phyloP scores from a whole-genome alignment of 2,113 vertebrate species.

The Sylvia atricapilla region DNA sequence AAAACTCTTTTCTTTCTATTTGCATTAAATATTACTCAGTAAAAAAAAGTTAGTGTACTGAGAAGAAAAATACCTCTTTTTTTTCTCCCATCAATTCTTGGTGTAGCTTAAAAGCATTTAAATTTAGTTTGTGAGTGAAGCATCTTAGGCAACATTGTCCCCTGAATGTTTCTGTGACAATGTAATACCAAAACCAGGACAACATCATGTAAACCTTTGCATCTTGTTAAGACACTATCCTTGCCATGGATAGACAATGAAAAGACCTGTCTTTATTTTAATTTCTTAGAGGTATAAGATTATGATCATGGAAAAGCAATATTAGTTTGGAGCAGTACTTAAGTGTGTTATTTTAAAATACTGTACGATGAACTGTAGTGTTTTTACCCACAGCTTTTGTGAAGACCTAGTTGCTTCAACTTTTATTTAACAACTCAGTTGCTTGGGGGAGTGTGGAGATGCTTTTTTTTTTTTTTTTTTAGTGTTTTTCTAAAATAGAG shows the following conservation, averaged over 20 bases:
- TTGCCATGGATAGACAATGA: background rate
- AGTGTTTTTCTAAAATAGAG: background rate
- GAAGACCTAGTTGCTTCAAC: background rate
- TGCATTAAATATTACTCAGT: background rate
- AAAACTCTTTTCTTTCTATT: background rate
- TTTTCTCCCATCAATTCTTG: background rate
- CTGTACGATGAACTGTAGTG: background rate
- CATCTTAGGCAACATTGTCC: background rate
- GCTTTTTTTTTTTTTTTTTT: background rate
- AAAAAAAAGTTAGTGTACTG: background rate
- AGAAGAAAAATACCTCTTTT: background rate
- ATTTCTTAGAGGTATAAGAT: background rate
- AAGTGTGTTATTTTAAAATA: slow-evolving; percentile 50
- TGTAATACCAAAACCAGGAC: background rate
- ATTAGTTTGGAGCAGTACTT: slow-evolving; percentile 39
- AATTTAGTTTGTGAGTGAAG: background rate
- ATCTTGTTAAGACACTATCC: background rate
- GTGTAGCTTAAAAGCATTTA: background rate
- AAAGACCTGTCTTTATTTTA: slow-evolving; percentile 25
- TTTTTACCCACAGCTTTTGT: slow-evolving; percentile 6
- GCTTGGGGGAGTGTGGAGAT: background rate
- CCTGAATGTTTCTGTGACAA: background rate
- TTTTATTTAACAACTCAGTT: background rate
- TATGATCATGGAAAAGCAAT: background rate
- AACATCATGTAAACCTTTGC: background rate